These are phyloP conservation scores for Eupithecia abbreviata DNA, from an alignment of 2,888 invertebrate species.

Conservation along the genomic window DNA sequence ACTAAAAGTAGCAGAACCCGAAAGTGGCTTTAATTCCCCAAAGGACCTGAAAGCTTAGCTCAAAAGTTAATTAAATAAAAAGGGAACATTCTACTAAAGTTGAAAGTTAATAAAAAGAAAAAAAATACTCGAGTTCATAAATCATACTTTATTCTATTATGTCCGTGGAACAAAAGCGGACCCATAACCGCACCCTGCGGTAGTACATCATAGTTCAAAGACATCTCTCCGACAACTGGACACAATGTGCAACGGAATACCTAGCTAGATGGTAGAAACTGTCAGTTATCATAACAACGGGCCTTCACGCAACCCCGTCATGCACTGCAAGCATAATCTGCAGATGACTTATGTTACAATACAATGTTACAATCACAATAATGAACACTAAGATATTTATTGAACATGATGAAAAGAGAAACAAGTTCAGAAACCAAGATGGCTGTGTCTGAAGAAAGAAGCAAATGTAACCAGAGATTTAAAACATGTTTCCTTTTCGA, in stretches of 20 bases:
- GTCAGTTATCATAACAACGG: conserved; percentile 60
- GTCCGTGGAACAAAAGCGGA: conserved; percentile 21
- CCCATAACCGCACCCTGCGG: conserved; percentile 22
- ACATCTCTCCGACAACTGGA: conserved; percentile 24
- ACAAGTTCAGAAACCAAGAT: neutral
- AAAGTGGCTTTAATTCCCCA: neutral
- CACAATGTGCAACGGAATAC: conserved; percentile 41
- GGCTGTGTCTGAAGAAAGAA: neutral
- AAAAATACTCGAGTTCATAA: conserved; percentile 9
- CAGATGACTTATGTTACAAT: conserved; percentile 50
- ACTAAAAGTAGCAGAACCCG: neutral
- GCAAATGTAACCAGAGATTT: neutral
- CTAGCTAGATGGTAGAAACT: conserved; percentile 54
- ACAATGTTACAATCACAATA: conserved; percentile 46
- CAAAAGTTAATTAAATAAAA: neutral
- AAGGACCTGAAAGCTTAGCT: neutral
- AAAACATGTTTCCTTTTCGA: neutral
- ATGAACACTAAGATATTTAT: conserved; percentile 18
- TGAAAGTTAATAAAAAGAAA: neutral
- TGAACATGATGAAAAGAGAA: neutral
- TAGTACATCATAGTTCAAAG: conserved; percentile 26
- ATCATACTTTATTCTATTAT: conserved; percentile 2
- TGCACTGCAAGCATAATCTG: conserved; percentile 54
- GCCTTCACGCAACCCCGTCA: conserved; percentile 64
- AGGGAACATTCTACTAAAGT: neutral